Base-by-base conservation (phyloP, 1,140 invertebrate genomes). In the Ceratina australensis region DNA sequence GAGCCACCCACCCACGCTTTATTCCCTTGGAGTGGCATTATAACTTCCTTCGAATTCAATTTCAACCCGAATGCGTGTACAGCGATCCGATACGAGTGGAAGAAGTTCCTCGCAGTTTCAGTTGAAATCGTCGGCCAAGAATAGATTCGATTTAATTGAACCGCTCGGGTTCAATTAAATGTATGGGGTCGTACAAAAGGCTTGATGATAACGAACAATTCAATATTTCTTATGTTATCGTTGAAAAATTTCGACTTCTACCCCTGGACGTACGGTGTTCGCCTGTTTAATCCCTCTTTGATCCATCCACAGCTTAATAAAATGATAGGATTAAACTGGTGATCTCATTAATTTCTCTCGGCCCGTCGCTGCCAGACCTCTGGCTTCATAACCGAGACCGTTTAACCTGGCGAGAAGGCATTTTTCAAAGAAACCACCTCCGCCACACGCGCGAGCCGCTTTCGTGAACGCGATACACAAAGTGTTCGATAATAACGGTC, bases 241-340 rank as follows among this genome's bases (percentile, higher is more conserved):
- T 20, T 47, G 28, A 66, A 66, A 66, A 74, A 66, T 66, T 65
- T 18, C 49, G 22, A 75, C 28, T 28, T 68, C 56, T n/a, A n/a
- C 49, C 47, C 26, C 33, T 5, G 2, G 18, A 47, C n/a, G 18
- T 22, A 16, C 2, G 10, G 4, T 28, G 20, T 3, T 42, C 33
- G 5, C 10, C 33, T 26, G 28, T 15, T n/a, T 24, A 47, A 74
- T 22, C 16, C 16, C 69, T 12, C 26, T 65, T 73, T 74, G 61
- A 74, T 66, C 28, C 65, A n/a, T 64, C 28, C 61, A n/a, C 13
- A 61, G 72, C 56, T 74, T 57, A 74, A 57, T 57, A 66, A 66
- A 69, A 65, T 16, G 49, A 33, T n/a, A n/a, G 26, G 60, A 73
- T 73, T 47, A 65, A 28, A 54, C 15, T 24, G 26, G 49, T 65